Evolutionary conservation across 2,113 vertebrate genomes (phyloP), one percentile per base, ranked within the genome.

Genomic region (Heterotilapia buettikoferi): DNA sequence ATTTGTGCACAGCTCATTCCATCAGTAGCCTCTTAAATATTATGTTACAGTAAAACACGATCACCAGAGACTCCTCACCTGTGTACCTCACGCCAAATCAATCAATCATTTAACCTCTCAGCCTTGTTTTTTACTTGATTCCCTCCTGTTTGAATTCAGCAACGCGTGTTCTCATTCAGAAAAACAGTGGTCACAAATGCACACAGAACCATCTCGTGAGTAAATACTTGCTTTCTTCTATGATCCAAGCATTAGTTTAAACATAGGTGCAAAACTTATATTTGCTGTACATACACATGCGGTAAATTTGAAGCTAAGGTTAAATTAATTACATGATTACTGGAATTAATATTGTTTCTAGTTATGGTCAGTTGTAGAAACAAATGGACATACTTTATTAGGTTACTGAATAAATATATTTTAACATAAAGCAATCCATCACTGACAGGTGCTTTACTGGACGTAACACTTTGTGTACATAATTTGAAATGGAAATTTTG

Each of bases 401-500:
- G 21, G 57, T 85, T 36, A 53, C 45, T 53, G 33, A 40, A 66
- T 59, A 89, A 90, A 91, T 45, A 63, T 7, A 84, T 84, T 85
- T 78, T 24, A 63, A 66, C 24, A 57, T 63, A 9, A 10, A 52
- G 68, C 29, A 57, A 84, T 91, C 54, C 57, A 68, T 90, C 80
- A 84, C 16, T 68, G 85, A 85, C 78, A 43, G 36, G 38, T 76
- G 84, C 80, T 86, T 87, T 43, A 45, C 26, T 57, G 16, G 82
- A 86, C 4, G 14, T 63, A 50, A 86, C 86, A 87, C 31, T 40
- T 29, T 83, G 36, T 81, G 68, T 40, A 59, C 36, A 83, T 86
- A 52, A 90, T 91, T 85, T 85, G 38, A 89, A 91, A 84, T 90
- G 84, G 78, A 90, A 90, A 88, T 89, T 78, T 31, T 76, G 19